Evolutionary conservation across 1,140 invertebrate species (phyloP).

Genomic region (Camponotus floridanus): DNA sequence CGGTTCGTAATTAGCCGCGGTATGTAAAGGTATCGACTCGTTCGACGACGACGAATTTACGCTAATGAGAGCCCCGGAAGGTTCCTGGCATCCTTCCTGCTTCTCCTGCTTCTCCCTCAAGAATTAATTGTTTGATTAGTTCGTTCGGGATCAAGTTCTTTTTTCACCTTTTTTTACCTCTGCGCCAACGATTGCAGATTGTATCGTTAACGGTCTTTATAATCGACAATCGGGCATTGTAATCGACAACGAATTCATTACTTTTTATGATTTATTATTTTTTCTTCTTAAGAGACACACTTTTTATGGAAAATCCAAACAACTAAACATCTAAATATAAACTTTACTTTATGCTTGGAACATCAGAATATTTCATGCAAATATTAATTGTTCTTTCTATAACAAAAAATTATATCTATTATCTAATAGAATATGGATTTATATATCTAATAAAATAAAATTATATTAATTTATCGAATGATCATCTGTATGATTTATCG

Average conservation of each 20-base stretch:
- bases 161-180: background rate
- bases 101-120: background rate
- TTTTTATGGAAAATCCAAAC: background rate
- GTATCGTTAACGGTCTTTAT: background rate
- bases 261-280: background rate
- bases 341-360: background rate
- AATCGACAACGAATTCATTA: background rate
- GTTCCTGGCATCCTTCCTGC: background rate
- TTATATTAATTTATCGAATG: too few relatives aligned
- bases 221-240: too few relatives aligned
- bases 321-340: background rate
- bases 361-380: background rate
- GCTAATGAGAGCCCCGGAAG: slow-evolving; percentile 34
- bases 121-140: slow-evolving; percentile 40
- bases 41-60: background rate
- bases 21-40: slow-evolving; percentile 10
- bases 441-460: too few relatives aligned
- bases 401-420: background rate
- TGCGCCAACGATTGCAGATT: background rate
- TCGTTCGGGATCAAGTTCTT: background rate
- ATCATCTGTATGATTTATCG: too few relatives aligned
- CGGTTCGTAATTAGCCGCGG: slow-evolving; percentile 31
- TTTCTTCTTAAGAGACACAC: background rate
- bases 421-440: too few relatives aligned
- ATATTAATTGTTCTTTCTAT: background rate